Percentiles rank a stretch among this genome's conserved stretches.
Evolutionary conservation across 2,797 vertebrate genomes (phyloP).

Genomic region (Periparus ater): DNA sequence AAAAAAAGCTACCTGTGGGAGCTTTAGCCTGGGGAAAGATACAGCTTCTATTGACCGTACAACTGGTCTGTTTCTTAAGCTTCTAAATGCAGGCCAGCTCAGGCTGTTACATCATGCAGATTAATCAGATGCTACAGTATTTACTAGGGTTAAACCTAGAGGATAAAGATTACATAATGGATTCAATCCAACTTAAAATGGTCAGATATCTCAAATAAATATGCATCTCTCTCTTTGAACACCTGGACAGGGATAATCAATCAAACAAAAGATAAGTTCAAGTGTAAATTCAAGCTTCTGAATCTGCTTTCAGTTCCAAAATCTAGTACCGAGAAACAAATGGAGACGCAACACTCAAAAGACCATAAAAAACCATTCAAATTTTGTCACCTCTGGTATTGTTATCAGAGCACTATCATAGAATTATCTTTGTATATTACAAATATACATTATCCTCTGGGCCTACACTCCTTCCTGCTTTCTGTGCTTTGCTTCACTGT

Average conservation of each 20-base stretch:
- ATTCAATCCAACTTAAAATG: not conserved
- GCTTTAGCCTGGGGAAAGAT: not conserved
- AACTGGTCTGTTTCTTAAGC: not conserved
- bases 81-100: slow-evolving; percentile 53
- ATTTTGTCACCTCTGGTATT: not conserved
- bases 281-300: not conserved
- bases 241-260: not conserved
- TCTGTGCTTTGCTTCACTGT: not conserved
- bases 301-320: not conserved
- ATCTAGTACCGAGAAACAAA: not conserved
- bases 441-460: not conserved
- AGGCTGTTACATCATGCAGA: slow-evolving; percentile 53
- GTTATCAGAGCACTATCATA: not conserved
- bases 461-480: not conserved
- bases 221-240: not conserved
- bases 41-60: not conserved
- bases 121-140: slow-evolving; percentile 46
- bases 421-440: not conserved
- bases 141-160: slow-evolving; percentile 44
- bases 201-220: not conserved
- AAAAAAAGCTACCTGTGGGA: not conserved
- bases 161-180: slow-evolving; percentile 44
- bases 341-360: not conserved
- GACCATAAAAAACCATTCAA: not conserved
- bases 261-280: not conserved